Evolutionary conservation across 2,113 vertebrate species (phyloP).

Genomic region (Sakesphorus luctuosus): DNA sequence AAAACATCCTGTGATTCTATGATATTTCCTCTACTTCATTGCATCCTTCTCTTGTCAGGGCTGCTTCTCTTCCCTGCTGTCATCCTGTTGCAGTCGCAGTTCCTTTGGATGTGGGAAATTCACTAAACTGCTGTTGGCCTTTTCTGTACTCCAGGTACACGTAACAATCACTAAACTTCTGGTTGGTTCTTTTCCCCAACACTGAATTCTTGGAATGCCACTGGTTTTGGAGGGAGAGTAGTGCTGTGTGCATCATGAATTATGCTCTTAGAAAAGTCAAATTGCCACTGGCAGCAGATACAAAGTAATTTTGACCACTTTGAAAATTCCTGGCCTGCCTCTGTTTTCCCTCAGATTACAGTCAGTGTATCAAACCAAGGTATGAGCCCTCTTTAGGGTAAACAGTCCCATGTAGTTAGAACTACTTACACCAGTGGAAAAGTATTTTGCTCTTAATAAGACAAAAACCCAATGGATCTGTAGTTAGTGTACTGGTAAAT

Average conservation of each 20-base stretch:
- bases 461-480: neutral
- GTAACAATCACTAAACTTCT: too few relatives aligned
- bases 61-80: too few relatives aligned
- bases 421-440: neutral
- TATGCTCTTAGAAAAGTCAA: neutral
- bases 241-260: neutral
- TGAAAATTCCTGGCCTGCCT: neutral
- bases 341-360: neutral
- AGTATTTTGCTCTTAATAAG: neutral
- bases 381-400: neutral
- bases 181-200: too few relatives aligned
- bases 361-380: neutral
- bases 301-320: neutral
- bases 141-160: too few relatives aligned
- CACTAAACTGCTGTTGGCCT: too few relatives aligned
- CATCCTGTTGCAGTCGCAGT: too few relatives aligned
- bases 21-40: too few relatives aligned
- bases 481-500: neutral
- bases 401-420: neutral
- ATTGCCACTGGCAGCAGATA: neutral
- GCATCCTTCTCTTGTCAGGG: too few relatives aligned
- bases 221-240: neutral
- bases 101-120: too few relatives aligned
- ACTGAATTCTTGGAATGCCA: too few relatives aligned
- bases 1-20: too few relatives aligned